Conservation (phyloP, 2,113 vertebrate genomes). For the Cottus gobio region DNA sequence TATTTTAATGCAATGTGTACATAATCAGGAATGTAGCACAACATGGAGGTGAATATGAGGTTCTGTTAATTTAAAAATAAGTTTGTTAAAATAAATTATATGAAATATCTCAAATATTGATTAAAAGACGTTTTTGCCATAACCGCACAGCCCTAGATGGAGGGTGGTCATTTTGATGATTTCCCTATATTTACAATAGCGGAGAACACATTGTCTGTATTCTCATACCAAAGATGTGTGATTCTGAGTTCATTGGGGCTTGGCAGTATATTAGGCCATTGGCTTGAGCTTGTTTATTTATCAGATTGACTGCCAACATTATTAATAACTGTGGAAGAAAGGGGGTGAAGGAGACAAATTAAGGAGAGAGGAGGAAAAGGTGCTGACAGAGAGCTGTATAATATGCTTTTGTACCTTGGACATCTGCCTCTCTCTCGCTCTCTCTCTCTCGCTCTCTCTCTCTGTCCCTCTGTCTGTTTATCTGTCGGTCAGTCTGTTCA, state of each 20-base stretch:
- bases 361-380: conserved; percentile 53
- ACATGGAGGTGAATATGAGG: neutral
- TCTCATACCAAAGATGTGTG: conserved; percentile 2
- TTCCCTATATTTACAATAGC: neutral
- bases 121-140: neutral
- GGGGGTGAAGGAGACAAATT: conserved; percentile 62
- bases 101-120: neutral
- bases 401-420: conserved; percentile 67
- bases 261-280: conserved; percentile 34
- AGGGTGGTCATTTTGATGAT: neutral
- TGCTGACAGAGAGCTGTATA: conserved; percentile 74
- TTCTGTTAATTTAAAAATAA: too few species aligned
- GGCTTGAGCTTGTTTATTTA: conserved; percentile 59
- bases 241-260: conserved; percentile 33
- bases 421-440: conserved; percentile 20
- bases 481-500: neutral
- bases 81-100: too few species aligned
- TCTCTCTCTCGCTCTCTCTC: conserved; percentile 2
- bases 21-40: neutral
- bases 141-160: too few species aligned
- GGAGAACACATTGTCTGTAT: conserved; percentile 9
- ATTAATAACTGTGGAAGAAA: conserved; percentile 76
- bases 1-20: neutral
- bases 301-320: conserved; percentile 76
- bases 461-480: conserved; percentile 1